phyloP scores from a whole-genome alignment of 2,797 vertebrate species.

The Chloroceryle amazona region DNA sequence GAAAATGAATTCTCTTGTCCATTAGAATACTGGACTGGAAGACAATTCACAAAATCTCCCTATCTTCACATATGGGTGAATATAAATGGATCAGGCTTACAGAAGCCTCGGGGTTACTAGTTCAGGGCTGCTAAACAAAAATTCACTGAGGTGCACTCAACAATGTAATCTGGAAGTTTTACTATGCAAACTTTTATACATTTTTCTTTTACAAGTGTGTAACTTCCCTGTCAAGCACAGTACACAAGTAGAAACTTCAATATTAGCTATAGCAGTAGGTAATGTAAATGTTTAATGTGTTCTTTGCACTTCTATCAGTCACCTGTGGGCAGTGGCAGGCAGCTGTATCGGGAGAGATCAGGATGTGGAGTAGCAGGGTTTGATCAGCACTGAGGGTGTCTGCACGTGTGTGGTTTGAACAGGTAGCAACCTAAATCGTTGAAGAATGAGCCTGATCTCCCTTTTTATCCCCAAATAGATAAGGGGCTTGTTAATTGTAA shows the following conservation, averaged over 20 bases:
- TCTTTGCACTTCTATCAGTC: neutral
- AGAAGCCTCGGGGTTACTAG: neutral
- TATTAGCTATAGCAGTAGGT: neutral
- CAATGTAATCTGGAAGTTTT: neutral
- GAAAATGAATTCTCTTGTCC: neutral
- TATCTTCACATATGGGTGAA: neutral
- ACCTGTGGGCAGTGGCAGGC: neutral
- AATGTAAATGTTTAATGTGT: slow-evolving; percentile 1
- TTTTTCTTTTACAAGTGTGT: neutral
- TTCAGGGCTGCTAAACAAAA: neutral
- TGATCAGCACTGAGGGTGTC: neutral
- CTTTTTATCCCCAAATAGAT: neutral
- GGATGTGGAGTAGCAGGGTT: neutral
- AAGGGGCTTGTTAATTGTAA: neutral
- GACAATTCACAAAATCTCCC: neutral
- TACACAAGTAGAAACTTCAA: neutral
- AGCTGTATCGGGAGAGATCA: neutral
- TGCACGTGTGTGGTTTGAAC: neutral
- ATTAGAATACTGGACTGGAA: neutral
- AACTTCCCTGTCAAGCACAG: neutral
- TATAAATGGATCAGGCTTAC: neutral
- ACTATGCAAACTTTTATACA: neutral
- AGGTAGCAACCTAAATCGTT: neutral
- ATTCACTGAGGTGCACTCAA: neutral
- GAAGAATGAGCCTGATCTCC: neutral